phyloP scores from a whole-genome alignment of 2,888 invertebrate genomes.

The Ecliptopera silaceata region DNA sequence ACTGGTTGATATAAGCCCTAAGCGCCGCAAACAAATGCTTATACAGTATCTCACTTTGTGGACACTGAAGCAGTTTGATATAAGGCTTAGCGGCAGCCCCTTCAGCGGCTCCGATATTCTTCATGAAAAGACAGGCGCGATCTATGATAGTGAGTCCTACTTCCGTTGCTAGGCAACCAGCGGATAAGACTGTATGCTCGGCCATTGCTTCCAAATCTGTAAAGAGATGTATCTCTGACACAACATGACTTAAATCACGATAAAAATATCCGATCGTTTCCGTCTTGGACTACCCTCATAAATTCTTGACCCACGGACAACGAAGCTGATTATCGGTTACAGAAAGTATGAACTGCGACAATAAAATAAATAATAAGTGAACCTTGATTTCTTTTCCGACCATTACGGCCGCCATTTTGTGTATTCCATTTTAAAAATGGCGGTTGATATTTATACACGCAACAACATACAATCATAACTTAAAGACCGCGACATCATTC shows the following conservation, averaged over 20 bases:
- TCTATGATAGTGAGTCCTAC: slow-evolving; percentile 94
- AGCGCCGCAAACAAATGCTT: slow-evolving; percentile 96
- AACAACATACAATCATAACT: too few relatives aligned
- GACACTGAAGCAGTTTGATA: slow-evolving; percentile 92
- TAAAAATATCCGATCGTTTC: too few relatives aligned
- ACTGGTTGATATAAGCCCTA: slow-evolving; percentile 95
- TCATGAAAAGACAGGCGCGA: slow-evolving; percentile 92
- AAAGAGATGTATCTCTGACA: too few relatives aligned
- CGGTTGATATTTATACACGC: too few relatives aligned
- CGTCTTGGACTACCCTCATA: background rate
- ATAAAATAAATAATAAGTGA: too few relatives aligned
- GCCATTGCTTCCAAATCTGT: slow-evolving; percentile 72
- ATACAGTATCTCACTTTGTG: slow-evolving; percentile 95
- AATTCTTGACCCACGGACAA: background rate
- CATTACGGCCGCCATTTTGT: background rate
- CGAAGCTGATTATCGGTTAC: too few relatives aligned
- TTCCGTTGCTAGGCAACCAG: slow-evolving; percentile 90
- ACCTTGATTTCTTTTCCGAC: too few relatives aligned
- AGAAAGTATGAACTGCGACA: too few relatives aligned
- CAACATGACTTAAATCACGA: too few relatives aligned
- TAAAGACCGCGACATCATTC: too few relatives aligned
- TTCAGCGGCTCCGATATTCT: slow-evolving; percentile 91
- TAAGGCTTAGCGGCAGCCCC: slow-evolving; percentile 93
- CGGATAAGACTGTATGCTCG: slow-evolving; percentile 70
- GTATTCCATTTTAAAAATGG: background rate